Percentiles rank a stretch among this genome's conserved stretches.
Evolutionary conservation across 2,797 vertebrate species (phyloP).

Genomic region (Loriculus beryllinus): DNA sequence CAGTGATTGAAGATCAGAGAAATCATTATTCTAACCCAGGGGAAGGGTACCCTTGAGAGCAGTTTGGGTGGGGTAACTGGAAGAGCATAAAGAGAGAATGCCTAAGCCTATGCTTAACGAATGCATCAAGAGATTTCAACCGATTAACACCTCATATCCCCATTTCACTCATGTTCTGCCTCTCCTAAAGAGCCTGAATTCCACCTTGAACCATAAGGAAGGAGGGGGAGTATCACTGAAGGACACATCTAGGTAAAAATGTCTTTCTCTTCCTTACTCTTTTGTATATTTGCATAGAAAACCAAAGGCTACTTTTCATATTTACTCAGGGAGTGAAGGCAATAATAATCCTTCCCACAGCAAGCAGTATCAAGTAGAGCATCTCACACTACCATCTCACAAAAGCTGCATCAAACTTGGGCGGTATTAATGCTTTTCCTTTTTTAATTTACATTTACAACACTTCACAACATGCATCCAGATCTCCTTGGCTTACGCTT

Average conservation of each 20-base stretch:
- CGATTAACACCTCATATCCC: constrained; percentile 23
- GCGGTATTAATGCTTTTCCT: background rate
- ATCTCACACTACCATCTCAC: background rate
- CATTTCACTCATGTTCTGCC: background rate
- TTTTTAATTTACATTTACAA: background rate
- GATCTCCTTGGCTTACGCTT: background rate
- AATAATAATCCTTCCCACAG: background rate
- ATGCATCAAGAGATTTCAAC: constrained; percentile 40
- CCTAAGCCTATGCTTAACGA: background rate
- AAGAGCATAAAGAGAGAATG: constrained; percentile 18
- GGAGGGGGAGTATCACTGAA: background rate
- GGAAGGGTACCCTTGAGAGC: background rate
- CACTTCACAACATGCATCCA: background rate
- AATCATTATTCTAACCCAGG: constrained; percentile 16
- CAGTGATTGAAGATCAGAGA: constrained; percentile 30
- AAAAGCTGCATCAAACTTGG: background rate
- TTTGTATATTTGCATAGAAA: background rate
- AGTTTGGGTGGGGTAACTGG: background rate
- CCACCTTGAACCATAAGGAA: background rate
- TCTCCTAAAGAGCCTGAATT: background rate
- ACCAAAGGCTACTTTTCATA: background rate
- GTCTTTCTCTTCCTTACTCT: background rate
- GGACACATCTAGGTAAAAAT: background rate
- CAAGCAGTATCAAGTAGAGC: background rate
- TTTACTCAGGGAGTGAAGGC: background rate